Conservation (phyloP, 2,113 vertebrate species). For the Thryonomys swinderianus region DNA sequence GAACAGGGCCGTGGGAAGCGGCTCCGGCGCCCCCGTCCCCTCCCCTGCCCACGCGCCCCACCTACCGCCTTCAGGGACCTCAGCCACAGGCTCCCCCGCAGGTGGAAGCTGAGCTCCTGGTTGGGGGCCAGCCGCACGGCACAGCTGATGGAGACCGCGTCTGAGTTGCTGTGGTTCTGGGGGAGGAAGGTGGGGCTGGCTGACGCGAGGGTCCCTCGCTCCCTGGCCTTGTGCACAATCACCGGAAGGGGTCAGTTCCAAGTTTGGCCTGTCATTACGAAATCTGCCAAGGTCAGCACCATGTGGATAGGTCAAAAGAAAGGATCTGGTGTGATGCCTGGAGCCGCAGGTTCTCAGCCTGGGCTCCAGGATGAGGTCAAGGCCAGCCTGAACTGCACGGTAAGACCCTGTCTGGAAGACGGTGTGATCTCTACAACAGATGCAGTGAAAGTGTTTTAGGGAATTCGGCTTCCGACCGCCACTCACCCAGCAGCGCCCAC, state of each 20-base stretch:
- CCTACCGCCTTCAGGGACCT: slow-evolving; percentile 90
- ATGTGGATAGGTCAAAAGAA: too few species aligned
- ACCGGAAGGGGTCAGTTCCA: not conserved
- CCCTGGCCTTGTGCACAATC: not conserved
- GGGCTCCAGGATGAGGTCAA: not conserved
- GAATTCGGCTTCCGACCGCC: slow-evolving; percentile 8
- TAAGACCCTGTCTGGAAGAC: not conserved
- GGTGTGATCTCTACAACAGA: not conserved
- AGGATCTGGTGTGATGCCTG: not conserved
- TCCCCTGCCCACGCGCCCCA: not conserved
- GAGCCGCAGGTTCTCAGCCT: not conserved
- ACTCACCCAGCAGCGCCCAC: too few species aligned
- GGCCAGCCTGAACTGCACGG: not conserved
- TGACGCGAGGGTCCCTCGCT: not conserved
- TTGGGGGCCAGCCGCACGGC: slow-evolving; percentile 84
- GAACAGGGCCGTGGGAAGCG: slow-evolving; percentile 31
- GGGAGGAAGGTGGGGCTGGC: not conserved
- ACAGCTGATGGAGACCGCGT: slow-evolving; percentile 87
- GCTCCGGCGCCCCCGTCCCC: accelerated
- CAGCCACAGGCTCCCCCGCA: slow-evolving; percentile 89
- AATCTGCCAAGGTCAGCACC: not conserved
- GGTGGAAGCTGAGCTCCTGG: slow-evolving; percentile 85
- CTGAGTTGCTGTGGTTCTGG: slow-evolving; percentile 92
- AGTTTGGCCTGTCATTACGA: not conserved
- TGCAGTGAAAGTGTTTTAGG: slow-evolving; percentile 27